Conservation (phyloP, 2,113 vertebrate species). For the Accipiter virgatus region DNA sequence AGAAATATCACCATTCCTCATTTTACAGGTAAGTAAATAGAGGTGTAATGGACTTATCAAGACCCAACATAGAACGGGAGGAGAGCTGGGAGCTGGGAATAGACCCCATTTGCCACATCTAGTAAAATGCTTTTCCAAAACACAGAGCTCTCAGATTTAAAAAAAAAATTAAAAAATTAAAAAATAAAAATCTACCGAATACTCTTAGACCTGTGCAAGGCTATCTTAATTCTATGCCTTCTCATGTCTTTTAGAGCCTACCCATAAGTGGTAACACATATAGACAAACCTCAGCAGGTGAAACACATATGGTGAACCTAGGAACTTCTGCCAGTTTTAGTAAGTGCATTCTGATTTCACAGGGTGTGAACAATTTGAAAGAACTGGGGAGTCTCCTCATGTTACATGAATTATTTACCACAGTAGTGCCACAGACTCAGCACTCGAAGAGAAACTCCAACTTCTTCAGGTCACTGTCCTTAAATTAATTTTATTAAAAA, state of each 20-base stretch:
- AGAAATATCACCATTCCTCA: neutral
- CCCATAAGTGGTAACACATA: neutral
- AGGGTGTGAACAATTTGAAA: neutral
- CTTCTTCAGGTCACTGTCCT: neutral
- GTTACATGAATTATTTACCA: constrained; percentile 11
- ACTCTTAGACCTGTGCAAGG: neutral
- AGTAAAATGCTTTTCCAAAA: neutral
- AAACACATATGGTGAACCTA: neutral
- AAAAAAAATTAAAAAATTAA: neutral
- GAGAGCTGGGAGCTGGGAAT: neutral
- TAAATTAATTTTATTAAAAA: neutral
- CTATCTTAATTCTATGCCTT: neutral
- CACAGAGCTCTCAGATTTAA: neutral
- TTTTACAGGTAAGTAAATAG: neutral
- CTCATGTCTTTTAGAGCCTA: neutral
- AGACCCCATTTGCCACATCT: neutral
- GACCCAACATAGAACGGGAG: neutral
- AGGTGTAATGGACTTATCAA: neutral
- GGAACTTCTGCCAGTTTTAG: neutral
- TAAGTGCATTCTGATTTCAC: neutral
- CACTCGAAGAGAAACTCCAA: neutral
- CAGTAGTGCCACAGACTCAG: neutral
- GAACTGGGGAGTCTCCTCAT: neutral
- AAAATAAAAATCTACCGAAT: neutral
- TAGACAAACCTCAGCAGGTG: neutral